Evolutionary conservation across 2,797 vertebrate genomes (phyloP).

Genomic region (Taenioides sp.): DNA sequence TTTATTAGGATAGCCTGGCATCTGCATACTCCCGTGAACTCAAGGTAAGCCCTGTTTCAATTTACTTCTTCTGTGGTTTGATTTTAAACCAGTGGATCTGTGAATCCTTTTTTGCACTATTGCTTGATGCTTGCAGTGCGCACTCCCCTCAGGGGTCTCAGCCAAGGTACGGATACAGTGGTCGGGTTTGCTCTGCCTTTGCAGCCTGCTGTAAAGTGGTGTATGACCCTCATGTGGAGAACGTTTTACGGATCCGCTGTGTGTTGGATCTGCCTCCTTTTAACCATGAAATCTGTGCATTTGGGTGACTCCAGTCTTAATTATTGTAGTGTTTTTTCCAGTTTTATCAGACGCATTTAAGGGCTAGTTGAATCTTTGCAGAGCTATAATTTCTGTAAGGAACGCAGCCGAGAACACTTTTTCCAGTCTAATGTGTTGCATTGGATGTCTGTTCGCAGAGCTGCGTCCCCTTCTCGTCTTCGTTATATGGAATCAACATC

Average conservation of each 20-base stretch:
- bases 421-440: neutral
- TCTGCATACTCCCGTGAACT: neutral
- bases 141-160: neutral
- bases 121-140: neutral
- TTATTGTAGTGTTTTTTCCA: neutral
- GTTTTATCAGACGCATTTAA: neutral
- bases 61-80: neutral
- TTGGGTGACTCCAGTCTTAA: neutral
- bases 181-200: neutral
- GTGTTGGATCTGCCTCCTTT: neutral
- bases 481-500: conserved; percentile 23
- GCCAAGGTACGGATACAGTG: neutral
- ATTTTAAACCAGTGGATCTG: neutral
- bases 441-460: neutral
- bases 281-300: neutral
- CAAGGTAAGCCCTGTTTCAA: neutral
- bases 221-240: neutral
- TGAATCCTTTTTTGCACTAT: neutral
- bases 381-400: too few species aligned
- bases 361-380: neutral
- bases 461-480: neutral
- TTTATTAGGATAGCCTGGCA: neutral
- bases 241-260: neutral
- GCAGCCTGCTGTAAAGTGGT: neutral
- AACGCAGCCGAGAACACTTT: neutral